phyloP scores from a whole-genome alignment of 2,888 invertebrate genomes.

The Myopa testacea region DNA sequence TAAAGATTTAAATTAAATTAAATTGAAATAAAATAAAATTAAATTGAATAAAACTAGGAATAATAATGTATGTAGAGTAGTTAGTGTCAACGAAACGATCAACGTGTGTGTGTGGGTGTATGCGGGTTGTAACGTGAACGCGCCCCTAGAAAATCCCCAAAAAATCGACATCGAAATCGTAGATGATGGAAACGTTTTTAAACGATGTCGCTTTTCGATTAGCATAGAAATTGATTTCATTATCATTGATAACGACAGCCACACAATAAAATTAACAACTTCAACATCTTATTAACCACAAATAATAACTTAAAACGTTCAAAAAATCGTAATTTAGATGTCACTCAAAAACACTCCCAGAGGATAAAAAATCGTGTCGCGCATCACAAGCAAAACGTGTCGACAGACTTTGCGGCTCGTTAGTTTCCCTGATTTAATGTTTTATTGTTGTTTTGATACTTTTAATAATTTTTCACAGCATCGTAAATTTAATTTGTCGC shows the following conservation, averaged over 20 bases:
- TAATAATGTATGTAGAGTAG: no score
- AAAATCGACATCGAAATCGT: not conserved
- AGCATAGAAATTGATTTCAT: not conserved
- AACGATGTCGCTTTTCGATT: not conserved
- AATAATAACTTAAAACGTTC: no score
- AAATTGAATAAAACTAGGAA: no score
- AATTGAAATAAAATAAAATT: no score
- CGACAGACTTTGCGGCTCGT: not conserved
- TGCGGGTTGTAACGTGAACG: no score
- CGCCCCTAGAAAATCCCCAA: no score
- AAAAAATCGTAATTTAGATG: no score
- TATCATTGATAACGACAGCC: not conserved
- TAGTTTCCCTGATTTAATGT: not conserved
- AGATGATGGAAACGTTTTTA: not conserved
- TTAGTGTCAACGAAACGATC: no score
- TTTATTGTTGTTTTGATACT: not conserved
- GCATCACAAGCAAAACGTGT: not conserved
- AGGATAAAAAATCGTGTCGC: not conserved
- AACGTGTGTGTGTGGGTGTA: no score
- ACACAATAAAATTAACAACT: not conserved
- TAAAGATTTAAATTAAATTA: no score
- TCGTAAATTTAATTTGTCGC: not conserved
- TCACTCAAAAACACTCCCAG: conserved; percentile 1
- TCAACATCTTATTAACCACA: not conserved
- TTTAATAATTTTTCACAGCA: not conserved